phyloP scores from a whole-genome alignment of 2,888 invertebrate genomes.

The Leucophenga maculata region DNA sequence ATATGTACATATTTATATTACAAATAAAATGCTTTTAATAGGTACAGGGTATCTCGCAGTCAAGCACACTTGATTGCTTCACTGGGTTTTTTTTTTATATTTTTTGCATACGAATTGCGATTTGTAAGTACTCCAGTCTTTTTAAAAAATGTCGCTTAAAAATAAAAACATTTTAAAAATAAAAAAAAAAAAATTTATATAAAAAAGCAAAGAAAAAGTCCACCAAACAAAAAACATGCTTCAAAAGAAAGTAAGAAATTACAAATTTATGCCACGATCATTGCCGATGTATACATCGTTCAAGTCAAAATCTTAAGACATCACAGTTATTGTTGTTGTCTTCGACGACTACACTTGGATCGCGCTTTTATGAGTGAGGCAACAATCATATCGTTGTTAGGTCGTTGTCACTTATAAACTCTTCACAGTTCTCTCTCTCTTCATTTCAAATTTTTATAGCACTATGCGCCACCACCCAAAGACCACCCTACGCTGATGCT shows the following conservation, averaged over 20 bases:
- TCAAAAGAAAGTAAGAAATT: constrained; percentile 54
- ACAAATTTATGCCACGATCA: constrained; percentile 52
- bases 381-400: neutral
- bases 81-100: neutral
- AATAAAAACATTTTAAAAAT: constrained; percentile 16
- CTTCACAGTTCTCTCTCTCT: neutral
- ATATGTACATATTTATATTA: too few species aligned
- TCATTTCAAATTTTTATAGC: neutral
- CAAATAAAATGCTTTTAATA: too few species aligned
- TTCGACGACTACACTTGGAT: neutral
- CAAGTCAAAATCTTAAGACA: constrained; percentile 23
- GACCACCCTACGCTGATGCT: neutral
- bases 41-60: too few species aligned
- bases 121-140: too few species aligned
- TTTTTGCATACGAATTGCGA: neutral
- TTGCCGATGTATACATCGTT: constrained; percentile 42
- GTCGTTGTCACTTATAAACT: constrained; percentile 9
- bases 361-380: neutral
- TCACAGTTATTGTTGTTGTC: constrained; percentile 20
- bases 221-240: constrained; percentile 30
- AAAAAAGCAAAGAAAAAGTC: constrained; percentile 23
- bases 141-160: neutral
- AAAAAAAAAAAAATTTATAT: constrained; percentile 36
- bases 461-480: neutral
- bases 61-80: too few species aligned